Conservation (phyloP, 2,797 vertebrate species). For the Schizothorax lantsangensis region DNA sequence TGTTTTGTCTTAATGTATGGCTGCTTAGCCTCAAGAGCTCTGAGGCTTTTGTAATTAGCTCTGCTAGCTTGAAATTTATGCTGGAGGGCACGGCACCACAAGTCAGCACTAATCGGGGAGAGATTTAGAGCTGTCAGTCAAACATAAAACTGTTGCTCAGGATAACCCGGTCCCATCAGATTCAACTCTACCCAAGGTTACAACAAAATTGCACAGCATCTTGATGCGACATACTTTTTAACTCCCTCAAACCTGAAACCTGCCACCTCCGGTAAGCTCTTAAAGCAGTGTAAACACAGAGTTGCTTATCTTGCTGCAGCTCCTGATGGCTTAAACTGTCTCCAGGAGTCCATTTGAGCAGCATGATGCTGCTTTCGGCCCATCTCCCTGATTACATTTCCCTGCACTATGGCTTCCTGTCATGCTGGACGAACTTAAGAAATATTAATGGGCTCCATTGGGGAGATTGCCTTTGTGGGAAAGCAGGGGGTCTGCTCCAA, state of each 20-base stretch:
- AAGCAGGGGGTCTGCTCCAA: slow-evolving; percentile 54
- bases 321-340: slow-evolving; percentile 44
- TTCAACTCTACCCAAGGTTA: not conserved
- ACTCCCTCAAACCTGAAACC: slow-evolving; percentile 6
- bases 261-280: not conserved
- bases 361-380: slow-evolving; percentile 39
- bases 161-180: not conserved
- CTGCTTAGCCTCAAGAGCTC: slow-evolving; percentile 25
- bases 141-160: not conserved
- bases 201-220: not conserved
- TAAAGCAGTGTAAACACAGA: slow-evolving; percentile 25
- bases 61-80: slow-evolving; percentile 11
- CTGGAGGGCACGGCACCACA: slow-evolving; percentile 3
- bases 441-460: slow-evolving; percentile 69
- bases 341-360: slow-evolving; percentile 27
- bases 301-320: slow-evolving; percentile 40
- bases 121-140: slow-evolving; percentile 29
- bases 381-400: slow-evolving; percentile 67
- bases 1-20: slow-evolving; percentile 33
- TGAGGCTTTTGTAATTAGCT: slow-evolving; percentile 38
- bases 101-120: not conserved
- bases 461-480: slow-evolving; percentile 66
- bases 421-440: slow-evolving; percentile 60
- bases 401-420: slow-evolving; percentile 64
- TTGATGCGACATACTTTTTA: not conserved